Evolutionary conservation across 2,113 vertebrate species (phyloP).

Genomic region (Chrysemys picta): DNA sequence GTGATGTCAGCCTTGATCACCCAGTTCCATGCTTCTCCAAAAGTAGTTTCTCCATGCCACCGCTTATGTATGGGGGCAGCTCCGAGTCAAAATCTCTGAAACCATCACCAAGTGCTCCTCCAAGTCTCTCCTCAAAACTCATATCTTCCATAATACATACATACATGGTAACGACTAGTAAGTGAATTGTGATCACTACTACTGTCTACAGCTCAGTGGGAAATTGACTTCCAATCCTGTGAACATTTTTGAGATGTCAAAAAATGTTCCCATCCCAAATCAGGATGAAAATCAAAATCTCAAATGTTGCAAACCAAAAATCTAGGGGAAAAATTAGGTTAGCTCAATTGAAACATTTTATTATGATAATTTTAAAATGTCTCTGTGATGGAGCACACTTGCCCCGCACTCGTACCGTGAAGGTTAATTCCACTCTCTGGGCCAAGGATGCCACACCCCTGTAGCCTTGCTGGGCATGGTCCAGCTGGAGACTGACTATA

Average conservation of each 20-base stretch:
- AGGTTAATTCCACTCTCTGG: too few species aligned
- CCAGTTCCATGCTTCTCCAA: slow-evolving; percentile 2
- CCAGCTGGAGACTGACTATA: too few species aligned
- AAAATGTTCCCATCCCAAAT: background rate
- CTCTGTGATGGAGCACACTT: too few species aligned
- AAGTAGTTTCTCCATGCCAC: background rate
- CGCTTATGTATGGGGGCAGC: background rate
- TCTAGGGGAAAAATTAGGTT: background rate
- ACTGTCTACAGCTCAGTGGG: background rate
- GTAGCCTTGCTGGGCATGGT: too few species aligned
- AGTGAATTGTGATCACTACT: fast-evolving
- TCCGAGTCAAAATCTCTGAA: background rate
- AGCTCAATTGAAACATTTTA: background rate
- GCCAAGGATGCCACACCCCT: too few species aligned
- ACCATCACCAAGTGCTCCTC: background rate
- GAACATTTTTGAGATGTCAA: background rate
- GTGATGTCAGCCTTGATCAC: slow-evolving; percentile 18
- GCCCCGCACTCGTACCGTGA: too few species aligned
- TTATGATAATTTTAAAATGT: background rate
- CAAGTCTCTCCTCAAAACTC: background rate
- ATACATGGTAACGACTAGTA: background rate
- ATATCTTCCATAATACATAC: background rate
- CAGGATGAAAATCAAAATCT: background rate
- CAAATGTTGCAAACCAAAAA: background rate
- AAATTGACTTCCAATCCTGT: background rate